These are phyloP conservation scores for Myanophis thanlyinensis DNA, from an alignment of 2,113 vertebrate species.

Conservation along the genomic window DNA sequence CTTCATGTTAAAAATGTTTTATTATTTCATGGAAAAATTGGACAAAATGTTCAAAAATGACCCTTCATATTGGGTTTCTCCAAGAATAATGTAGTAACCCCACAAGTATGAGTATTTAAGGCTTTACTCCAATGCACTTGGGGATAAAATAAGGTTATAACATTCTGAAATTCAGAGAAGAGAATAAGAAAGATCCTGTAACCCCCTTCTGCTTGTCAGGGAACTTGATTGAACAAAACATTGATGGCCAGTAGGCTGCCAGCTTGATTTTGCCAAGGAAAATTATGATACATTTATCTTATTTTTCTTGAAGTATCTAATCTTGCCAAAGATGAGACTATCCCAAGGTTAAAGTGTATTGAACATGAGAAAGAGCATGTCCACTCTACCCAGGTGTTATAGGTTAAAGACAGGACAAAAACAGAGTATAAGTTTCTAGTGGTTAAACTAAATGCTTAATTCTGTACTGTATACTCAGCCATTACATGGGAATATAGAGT, in stretches of 20 bases:
- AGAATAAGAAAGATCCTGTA: neutral
- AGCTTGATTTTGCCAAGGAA: neutral
- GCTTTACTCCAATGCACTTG: neutral
- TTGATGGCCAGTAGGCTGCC: neutral
- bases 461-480: neutral
- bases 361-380: neutral
- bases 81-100: neutral
- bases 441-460: neutral
- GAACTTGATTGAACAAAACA: neutral
- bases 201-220: neutral
- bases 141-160: neutral
- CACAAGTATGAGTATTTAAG: neutral
- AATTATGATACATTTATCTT: neutral
- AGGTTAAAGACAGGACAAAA: neutral
- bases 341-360: neutral
- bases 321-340: neutral
- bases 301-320: neutral
- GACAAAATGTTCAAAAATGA: neutral
- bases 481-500: neutral
- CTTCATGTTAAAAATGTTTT: neutral
- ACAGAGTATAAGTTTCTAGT: neutral
- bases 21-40: neutral
- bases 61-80: neutral
- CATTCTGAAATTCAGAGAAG: neutral
- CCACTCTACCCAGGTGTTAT: neutral